Percentiles rank a stretch among this genome's conserved stretches.
Evolutionary conservation across 2,797 vertebrate species (phyloP).

Genomic region (Sparus aurata): DNA sequence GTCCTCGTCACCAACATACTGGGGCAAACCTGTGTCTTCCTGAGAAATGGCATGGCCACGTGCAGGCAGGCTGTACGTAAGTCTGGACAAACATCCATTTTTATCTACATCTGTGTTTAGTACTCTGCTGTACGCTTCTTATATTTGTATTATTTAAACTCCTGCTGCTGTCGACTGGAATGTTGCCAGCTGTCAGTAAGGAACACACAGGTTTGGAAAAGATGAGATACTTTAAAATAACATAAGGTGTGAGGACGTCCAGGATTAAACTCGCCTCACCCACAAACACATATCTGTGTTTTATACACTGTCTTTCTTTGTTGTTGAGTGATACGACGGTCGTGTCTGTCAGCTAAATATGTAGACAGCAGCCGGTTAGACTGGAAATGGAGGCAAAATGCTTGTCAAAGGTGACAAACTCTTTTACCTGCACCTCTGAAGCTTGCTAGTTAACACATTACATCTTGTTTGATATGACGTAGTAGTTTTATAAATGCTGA

Average conservation of each 20-base stretch:
- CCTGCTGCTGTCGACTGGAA: conserved; percentile 19
- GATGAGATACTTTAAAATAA: not conserved
- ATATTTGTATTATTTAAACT: conserved; percentile 13
- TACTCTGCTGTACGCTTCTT: no score
- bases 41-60: conserved; percentile 90
- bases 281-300: no score
- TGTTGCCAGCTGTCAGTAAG: conserved; percentile 9
- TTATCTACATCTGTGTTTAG: conserved; percentile 1
- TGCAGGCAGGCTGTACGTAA: conserved; percentile 94
- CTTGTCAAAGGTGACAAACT: no score
- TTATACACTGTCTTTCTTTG: not conserved
- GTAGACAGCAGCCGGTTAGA: not conserved
- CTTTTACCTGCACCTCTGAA: not conserved
- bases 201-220: conserved; percentile 16
- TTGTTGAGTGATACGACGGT: not conserved
- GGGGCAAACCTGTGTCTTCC: conserved; percentile 92
- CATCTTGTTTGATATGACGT: not conserved
- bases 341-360: not conserved
- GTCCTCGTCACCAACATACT: conserved; percentile 90
- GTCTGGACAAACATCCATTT: conserved; percentile 73
- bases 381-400: not conserved
- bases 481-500: no score
- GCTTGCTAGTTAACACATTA: not conserved
- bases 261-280: no score
- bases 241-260: not conserved